phyloP scores from a whole-genome alignment of 2,797 vertebrate species.

The Merluccius polli region DNA sequence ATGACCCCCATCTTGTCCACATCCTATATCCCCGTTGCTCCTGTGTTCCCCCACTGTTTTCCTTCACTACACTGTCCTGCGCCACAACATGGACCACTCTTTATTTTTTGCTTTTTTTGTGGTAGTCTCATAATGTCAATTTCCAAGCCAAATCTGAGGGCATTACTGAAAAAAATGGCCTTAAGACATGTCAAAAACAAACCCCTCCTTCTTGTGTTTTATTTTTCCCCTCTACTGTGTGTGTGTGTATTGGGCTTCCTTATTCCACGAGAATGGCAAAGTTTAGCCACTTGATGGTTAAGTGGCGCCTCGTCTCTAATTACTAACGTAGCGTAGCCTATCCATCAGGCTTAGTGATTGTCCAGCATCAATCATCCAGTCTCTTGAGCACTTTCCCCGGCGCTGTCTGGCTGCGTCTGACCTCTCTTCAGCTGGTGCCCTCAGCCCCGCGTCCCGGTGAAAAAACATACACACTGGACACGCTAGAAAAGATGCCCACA shows the following conservation, averaged over 20 bases:
- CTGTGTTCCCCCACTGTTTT: conserved; percentile 16
- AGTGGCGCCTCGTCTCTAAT: conserved; percentile 56
- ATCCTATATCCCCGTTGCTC: background rate
- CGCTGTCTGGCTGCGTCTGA: conserved; percentile 31
- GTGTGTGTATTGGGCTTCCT: conserved; percentile 16
- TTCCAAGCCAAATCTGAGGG: conserved; percentile 31
- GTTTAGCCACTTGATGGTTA: conserved; percentile 54
- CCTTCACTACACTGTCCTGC: conserved; percentile 17
- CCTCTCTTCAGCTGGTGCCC: conserved; percentile 41
- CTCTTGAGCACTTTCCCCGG: conserved; percentile 39
- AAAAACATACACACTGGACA: conserved; percentile 24
- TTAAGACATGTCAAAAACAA: conserved; percentile 17
- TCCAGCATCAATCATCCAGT: conserved; percentile 62
- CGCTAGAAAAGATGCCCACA: background rate
- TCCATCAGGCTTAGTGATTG: conserved; percentile 64
- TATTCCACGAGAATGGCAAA: conserved; percentile 34
- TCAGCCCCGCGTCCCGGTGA: conserved; percentile 11
- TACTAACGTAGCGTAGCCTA: conserved; percentile 51
- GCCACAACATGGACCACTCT: background rate
- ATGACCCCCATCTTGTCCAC: conserved; percentile 23
- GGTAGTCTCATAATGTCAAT: conserved; percentile 28
- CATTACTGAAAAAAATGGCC: conserved; percentile 14
- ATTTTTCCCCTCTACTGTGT: conserved; percentile 10
- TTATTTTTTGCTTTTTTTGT: conserved; percentile 21
- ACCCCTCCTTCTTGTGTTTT: background rate